Conservation (phyloP, 2,113 vertebrate genomes). For the Strix uralensis region DNA sequence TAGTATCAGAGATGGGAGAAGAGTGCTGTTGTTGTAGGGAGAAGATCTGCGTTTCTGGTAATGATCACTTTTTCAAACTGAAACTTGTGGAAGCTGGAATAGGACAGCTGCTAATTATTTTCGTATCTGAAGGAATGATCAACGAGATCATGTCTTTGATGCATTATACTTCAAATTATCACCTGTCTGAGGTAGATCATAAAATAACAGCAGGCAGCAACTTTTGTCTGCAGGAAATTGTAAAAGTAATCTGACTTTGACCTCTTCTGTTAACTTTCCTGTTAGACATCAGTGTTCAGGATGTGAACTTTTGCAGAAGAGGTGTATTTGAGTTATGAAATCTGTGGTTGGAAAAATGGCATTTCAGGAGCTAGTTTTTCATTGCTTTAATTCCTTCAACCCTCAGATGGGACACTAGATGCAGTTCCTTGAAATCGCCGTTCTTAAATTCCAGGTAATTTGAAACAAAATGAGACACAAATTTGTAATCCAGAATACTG, state of each 20-base stretch:
- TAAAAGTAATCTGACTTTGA: conserved; percentile 17
- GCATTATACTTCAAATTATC: not conserved
- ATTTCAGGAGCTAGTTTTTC: not conserved
- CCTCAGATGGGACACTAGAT: not conserved
- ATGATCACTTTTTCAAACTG: not conserved
- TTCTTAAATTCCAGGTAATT: not conserved
- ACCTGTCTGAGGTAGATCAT: not conserved
- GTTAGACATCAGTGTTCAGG: not conserved
- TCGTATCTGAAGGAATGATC: not conserved
- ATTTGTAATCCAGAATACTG: not conserved
- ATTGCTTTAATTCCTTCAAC: not conserved
- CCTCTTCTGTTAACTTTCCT: conserved; percentile 5
- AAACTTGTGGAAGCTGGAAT: conserved; percentile 26
- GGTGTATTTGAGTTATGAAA: not conserved
- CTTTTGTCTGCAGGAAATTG: not conserved
- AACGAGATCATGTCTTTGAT: not conserved
- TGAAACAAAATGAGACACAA: not conserved
- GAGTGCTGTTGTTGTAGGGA: not conserved
- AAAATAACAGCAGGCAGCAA: not conserved
- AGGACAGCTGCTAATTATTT: not conserved
- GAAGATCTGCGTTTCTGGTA: not conserved
- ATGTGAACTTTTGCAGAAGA: not conserved
- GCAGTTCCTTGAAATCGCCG: not conserved
- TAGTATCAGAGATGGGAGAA: not conserved
- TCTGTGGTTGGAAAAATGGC: not conserved